These are phyloP conservation scores for Drosophila parabipectinata DNA, from an alignment of 1,140 invertebrate genomes.

Conservation along the genomic window DNA sequence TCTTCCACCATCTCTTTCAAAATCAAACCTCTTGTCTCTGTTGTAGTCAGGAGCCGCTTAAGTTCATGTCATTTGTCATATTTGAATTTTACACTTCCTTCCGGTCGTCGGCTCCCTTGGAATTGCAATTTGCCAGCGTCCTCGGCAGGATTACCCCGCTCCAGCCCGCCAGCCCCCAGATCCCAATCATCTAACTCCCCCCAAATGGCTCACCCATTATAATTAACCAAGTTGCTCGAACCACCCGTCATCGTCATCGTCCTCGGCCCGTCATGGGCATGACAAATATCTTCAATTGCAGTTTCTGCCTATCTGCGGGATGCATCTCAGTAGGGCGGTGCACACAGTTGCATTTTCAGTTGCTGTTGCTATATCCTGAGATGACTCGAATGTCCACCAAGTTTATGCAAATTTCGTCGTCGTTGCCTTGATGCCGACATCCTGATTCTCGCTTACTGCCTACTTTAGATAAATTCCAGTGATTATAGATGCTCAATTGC, in stretches of 20 bases:
- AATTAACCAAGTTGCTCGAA: conserved; percentile 74
- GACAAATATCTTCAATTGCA: conserved; percentile 80
- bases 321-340: conserved; percentile 48
- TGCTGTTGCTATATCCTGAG: conserved; percentile 5
- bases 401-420: conserved; percentile 68
- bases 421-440: conserved; percentile 30
- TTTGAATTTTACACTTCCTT: conserved; percentile 83
- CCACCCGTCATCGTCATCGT: conserved; percentile 21
- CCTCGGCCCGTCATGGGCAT: conserved; percentile 43
- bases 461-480: conserved; percentile 78
- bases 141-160: not conserved
- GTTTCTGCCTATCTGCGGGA: conserved; percentile 72
- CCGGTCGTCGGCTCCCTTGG: conserved; percentile 69
- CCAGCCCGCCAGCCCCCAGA: not conserved
- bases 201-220: conserved; percentile 65
- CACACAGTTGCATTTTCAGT: conserved; percentile 11
- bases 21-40: conserved; percentile 3
- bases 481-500: conserved; percentile 79
- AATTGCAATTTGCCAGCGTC: conserved; percentile 68
- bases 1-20: conserved; percentile 1
- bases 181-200: conserved; percentile 57
- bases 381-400: conserved; percentile 63
- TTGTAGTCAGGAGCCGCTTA: conserved; percentile 60
- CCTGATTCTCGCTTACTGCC: conserved; percentile 51
- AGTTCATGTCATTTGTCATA: conserved; percentile 83